Conservation (phyloP, 2,888 invertebrate species). For the Trilocha varians region DNA sequence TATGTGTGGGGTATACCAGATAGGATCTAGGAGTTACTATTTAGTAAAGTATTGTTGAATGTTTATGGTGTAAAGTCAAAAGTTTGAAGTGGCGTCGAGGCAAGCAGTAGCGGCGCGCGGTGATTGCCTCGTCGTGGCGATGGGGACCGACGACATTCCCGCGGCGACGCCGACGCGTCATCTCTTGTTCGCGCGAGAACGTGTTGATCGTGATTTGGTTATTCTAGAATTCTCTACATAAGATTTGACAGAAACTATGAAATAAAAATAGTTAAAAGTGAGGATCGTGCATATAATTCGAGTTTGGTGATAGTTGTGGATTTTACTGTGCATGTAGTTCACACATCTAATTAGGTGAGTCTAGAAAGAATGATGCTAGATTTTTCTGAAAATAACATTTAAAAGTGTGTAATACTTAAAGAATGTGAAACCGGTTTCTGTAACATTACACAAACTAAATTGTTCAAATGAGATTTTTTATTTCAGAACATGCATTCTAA, state of each 20-base stretch:
- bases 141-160: constrained; percentile 50
- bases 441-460: no score
- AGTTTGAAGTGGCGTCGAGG: constrained; percentile 24
- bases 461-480: no score
- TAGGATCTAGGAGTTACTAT: no score
- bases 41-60: constrained; percentile 18
- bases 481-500: no score
- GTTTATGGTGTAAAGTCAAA: constrained; percentile 61
- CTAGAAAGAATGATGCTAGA: no score
- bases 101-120: constrained; percentile 37
- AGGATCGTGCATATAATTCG: background rate
- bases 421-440: no score
- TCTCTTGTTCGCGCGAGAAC: constrained; percentile 45
- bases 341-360: no score
- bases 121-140: constrained; percentile 39
- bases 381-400: no score
- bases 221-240: constrained; percentile 41
- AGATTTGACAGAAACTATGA: background rate
- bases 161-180: constrained; percentile 59
- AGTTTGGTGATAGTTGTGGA: background rate
- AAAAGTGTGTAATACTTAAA: no score
- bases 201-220: constrained; percentile 40
- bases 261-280: background rate
- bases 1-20: no score
- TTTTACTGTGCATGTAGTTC: background rate